Percentiles rank a stretch among this genome's conserved stretches.
phyloP scores from a whole-genome alignment of 2,888 invertebrate species.

The Leucania comma region DNA sequence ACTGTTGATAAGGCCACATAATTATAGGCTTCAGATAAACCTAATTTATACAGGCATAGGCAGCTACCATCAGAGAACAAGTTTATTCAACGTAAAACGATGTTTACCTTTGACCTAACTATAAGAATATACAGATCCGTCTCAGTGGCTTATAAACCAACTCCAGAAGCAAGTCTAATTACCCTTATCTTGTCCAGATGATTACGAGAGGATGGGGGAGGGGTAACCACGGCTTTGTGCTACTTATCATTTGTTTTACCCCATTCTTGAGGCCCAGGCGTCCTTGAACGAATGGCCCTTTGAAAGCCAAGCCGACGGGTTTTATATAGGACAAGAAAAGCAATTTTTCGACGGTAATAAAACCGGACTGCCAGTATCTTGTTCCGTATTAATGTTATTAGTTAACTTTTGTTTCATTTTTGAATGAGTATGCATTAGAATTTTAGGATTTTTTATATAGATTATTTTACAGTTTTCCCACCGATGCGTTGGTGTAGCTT shows the following conservation, averaged over 20 bases:
- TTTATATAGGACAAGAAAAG: background rate
- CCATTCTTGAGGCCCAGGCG: conserved; percentile 12
- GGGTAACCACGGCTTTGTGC: conserved; percentile 32
- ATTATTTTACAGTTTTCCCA: too few relatives aligned
- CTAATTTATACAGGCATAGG: too few relatives aligned
- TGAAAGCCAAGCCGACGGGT: background rate
- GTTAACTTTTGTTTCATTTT: background rate
- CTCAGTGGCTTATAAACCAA: conserved; percentile 19
- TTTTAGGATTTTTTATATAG: background rate
- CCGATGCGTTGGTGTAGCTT: too few relatives aligned
- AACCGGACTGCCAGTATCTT: too few relatives aligned
- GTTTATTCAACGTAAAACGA: too few relatives aligned
- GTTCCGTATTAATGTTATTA: background rate
- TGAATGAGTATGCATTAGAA: background rate
- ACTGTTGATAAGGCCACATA: too few relatives aligned
- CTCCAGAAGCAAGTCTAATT: conserved; percentile 52
- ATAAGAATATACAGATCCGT: background rate
- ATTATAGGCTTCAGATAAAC: too few relatives aligned
- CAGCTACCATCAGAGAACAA: too few relatives aligned
- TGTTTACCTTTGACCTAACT: background rate
- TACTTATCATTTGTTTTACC: conserved; percentile 28
- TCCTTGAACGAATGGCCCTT: conserved; percentile 7
- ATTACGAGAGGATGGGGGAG: conserved; percentile 28
- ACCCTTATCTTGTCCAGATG: conserved; percentile 62
- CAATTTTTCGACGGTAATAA: background rate